Conservation (phyloP, 2,888 invertebrate genomes). For the Drosophila kambysellisi region DNA sequence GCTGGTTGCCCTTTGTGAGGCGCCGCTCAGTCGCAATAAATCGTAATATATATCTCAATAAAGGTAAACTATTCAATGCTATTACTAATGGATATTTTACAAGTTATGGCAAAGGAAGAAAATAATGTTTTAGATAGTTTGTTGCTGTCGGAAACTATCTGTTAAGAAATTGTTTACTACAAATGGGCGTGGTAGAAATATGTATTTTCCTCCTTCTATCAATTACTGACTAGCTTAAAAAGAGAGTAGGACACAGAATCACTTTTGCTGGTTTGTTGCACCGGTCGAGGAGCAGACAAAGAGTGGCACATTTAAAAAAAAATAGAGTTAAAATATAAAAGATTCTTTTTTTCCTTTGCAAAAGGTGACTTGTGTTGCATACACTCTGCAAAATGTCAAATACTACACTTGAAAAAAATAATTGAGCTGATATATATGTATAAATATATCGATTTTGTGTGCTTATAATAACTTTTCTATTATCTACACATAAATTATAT, state of each 20-base stretch:
- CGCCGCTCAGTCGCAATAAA: conserved; percentile 37
- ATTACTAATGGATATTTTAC: background rate
- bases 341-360: background rate
- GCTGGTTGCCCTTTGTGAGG: conserved; percentile 38
- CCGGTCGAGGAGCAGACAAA: background rate
- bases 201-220: background rate
- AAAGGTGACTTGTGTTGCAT: background rate
- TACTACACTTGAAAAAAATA: background rate
- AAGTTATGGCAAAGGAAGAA: background rate
- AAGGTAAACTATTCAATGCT: background rate
- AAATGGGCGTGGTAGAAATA: background rate
- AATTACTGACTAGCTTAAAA: background rate
- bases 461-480: background rate
- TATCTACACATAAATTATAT: too few relatives aligned
- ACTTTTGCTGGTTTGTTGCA: background rate
- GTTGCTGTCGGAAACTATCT: background rate
- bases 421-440: background rate
- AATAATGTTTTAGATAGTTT: background rate
- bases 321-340: background rate
- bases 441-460: background rate
- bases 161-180: background rate
- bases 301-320: background rate
- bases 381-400: background rate
- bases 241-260: background rate
- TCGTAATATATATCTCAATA: conserved; percentile 20